Conservation (phyloP, 2,888 invertebrate species). For the Habrosyne pyritoides region DNA sequence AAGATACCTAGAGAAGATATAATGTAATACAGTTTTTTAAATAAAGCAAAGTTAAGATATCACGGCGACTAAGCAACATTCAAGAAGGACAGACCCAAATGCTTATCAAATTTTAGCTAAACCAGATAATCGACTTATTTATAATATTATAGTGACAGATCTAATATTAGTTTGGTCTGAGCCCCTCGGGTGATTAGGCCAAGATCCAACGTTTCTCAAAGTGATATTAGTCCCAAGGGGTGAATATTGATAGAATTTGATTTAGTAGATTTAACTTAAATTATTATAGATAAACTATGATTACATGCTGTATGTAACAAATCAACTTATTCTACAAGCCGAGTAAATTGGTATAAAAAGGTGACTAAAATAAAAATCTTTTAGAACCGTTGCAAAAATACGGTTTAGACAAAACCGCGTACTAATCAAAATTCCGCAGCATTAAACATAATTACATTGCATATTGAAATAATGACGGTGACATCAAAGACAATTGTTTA, state of each 20-base stretch:
- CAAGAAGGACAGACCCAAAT: neutral
- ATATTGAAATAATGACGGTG: neutral
- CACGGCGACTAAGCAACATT: too few species aligned
- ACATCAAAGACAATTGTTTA: slow-evolving; percentile 1
- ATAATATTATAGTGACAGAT: neutral
- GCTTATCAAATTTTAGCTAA: neutral
- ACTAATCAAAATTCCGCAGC: neutral
- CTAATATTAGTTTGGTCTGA: neutral
- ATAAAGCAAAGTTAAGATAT: too few species aligned
- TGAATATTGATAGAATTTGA: neutral
- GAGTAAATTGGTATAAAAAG: too few species aligned
- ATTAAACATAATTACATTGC: neutral
- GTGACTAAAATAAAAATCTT: neutral
- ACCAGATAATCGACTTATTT: neutral
- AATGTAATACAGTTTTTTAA: too few species aligned
- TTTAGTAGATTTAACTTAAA: too few species aligned
- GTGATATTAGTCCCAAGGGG: too few species aligned
- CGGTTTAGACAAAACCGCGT: neutral
- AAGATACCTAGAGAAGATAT: too few species aligned
- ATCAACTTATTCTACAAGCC: neutral
- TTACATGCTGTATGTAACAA: too few species aligned
- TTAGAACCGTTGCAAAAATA: neutral
- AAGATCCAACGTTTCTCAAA: too few species aligned
- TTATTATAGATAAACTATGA: too few species aligned
- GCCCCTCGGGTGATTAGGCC: neutral